A percentile compares a stretch with the other conserved stretches of the same genome.
Evolutionary conservation across 2,797 vertebrate genomes (phyloP).

Genomic region (Poeciliopsis presidionis): DNA sequence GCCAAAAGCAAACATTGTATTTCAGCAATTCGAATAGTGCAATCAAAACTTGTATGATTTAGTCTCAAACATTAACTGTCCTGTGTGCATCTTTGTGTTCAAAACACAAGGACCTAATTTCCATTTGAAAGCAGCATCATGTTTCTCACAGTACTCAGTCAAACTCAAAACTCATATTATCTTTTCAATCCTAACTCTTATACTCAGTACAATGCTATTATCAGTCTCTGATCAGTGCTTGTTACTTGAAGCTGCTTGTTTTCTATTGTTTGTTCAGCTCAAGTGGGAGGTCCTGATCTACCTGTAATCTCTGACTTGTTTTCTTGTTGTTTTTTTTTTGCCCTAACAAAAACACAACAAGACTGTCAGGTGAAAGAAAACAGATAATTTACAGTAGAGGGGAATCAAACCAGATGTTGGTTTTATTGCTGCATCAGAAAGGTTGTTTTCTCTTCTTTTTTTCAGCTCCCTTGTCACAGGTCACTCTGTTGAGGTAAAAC

Average conservation of each 20-base stretch:
- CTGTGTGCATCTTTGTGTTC: background rate
- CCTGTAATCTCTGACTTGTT: constrained; percentile 13
- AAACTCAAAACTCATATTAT: background rate
- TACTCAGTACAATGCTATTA: background rate
- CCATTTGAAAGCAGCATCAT: constrained; percentile 18
- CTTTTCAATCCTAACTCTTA: background rate
- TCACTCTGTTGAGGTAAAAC: background rate
- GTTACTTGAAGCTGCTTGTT: background rate
- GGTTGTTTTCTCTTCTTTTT: background rate
- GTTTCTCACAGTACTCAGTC: background rate
- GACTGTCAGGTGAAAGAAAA: constrained; percentile 28
- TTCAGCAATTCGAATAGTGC: background rate
- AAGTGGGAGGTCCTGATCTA: constrained; percentile 23
- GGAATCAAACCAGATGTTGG: constrained; percentile 2
- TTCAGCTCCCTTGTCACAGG: constrained; percentile 1
- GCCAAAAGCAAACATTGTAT: background rate
- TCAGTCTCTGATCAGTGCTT: background rate
- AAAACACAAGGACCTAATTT: background rate
- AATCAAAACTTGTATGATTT: background rate
- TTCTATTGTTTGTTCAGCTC: constrained; percentile 35
- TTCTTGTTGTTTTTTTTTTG: background rate
- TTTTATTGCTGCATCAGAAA: background rate
- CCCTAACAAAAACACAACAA: constrained; percentile 21
- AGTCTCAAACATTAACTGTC: background rate
- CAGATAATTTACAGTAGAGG: background rate